Evolutionary conservation across 2,797 vertebrate species (phyloP), one percentile per base, ranked within the genome.

Genomic region (Acipenser transmontanus): DNA sequence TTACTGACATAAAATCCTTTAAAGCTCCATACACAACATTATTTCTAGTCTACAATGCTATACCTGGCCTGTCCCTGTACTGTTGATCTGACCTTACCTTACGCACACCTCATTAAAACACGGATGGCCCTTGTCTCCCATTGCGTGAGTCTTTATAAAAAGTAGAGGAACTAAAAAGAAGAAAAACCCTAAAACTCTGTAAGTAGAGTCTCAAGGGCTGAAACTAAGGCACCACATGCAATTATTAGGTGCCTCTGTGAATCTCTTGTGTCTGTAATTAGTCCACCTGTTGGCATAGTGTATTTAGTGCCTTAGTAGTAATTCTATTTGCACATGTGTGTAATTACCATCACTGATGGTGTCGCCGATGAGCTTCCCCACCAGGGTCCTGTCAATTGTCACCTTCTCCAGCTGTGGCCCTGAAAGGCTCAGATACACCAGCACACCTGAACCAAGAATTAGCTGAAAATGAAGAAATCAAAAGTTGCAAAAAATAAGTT

Each of bases 281-380:
- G 34, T 34, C 34, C 34, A 34, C 34, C 83, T 86, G 75, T 77
- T 86, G 76, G 81, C 81, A 88, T 70, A 78, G 77, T 82, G 80
- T 77, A 85, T 81, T 73, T 81, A 72, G 77, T 54, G 73, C 66
- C 75, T 79, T 64, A 82, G 80, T 86, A 78, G 87, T 87, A 88
- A 85, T 82, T 84, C 85, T 85, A 85, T 90, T 86, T 87, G 80
- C 87, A 89, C 85, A 68, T 66, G 72, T 85, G 78, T 82, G 80
- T 85, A 89, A 87, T 82, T 85, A 98, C 97, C 95, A 79, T 95
- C 91, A 64, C 90, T 91, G 89, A 98, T 90, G 68, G 93, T 93
- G 89, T 89, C 80, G 14, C 90, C 91, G 84, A 93, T 93, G 78
- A 99, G 91, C 82, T 93, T 94, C 68, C 94, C 93, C 85, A 94